phyloP scores from a whole-genome alignment of 2,113 vertebrate genomes.

The Ophthalmolycus amberensis region DNA sequence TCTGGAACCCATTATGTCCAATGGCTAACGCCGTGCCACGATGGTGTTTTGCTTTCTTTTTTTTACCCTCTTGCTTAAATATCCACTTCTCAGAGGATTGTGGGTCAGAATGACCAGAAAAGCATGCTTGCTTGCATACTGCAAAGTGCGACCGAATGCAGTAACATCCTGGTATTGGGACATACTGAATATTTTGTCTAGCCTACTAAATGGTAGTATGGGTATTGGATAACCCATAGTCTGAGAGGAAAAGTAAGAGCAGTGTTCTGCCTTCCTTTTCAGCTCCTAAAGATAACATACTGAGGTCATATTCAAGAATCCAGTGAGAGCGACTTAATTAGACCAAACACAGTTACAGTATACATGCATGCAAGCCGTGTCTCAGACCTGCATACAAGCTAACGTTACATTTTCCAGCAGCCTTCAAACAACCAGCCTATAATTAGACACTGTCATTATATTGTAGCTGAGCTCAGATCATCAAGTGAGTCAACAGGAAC shows the following conservation, averaged over 20 bases:
- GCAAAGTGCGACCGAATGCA: not conserved
- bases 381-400: conserved; percentile 65
- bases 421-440: conserved; percentile 69
- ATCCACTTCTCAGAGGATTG: not conserved
- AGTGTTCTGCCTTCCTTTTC: conserved; percentile 4
- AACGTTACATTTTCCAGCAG: conserved; percentile 75
- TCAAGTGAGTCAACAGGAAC: conserved; percentile 61
- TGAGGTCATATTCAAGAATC: conserved; percentile 45
- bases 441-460: conserved; percentile 76
- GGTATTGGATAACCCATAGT: not conserved
- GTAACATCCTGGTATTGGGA: not conserved
- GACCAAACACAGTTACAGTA: conserved; percentile 56
- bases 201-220: not conserved
- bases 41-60: not conserved
- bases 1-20: not conserved
- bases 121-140: not conserved
- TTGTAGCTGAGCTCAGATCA: conserved; percentile 68
- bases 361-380: conserved; percentile 55
- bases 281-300: conserved; percentile 23
- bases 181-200: not conserved
- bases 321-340: conserved; percentile 48
- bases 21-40: not conserved
- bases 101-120: not conserved
- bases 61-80: not conserved
- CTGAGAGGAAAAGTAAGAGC: conserved; percentile 6